Base-by-base conservation (phyloP, 1,140 invertebrate species). In the Holcopasites calliopsidis region DNA sequence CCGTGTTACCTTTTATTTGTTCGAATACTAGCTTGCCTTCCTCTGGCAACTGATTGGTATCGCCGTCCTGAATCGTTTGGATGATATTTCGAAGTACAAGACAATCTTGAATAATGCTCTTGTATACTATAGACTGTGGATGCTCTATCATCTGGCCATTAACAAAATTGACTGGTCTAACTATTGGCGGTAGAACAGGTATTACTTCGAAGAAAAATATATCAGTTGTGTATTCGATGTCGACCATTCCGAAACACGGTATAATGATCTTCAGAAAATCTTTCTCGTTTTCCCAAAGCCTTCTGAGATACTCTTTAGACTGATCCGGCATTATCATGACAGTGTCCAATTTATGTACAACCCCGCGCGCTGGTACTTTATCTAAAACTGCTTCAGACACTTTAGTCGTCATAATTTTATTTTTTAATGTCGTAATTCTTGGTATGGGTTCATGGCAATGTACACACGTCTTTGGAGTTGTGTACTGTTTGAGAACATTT, bases 121-220 rank as follows among this genome's bases (percentile, higher is more conserved):
- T 95, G 79, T 96, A 96, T 3, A 94, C 93, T 64, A 94, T 92
- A 42, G 96, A 96, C 85, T 97, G 96, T 7, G 96, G 94, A 93
- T 97, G 95, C 86, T 98, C 97, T 66, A 95, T 92, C 33, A 96
- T 91, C 87, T 95, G 93, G 52, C 94, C 95, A 73, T 94, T 93
- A 42, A 97, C 85, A 54, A 94, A 88, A 87, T 95, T 95, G 42
- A 95, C 93, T 6, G 98, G 98, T 84, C 99, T 93, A 21, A 96
- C 96, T 86, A 95, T 95, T 1, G 96, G 94, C 18, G 99, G 98
- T 35, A 97, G 92, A 3, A 99, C 97, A 10, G 96, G 93, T 49
- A 99, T 88, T 0, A 95, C 91, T 74, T 97, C 94, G 81, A 97
- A 93, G 84, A 99, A 99, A 88, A 99, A 97, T 58, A 96, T 88